A percentile compares a stretch with the other conserved stretches of the same genome.
Evolutionary conservation across 2,113 vertebrate genomes (phyloP).

Genomic region (Oceanodroma tethys): DNA sequence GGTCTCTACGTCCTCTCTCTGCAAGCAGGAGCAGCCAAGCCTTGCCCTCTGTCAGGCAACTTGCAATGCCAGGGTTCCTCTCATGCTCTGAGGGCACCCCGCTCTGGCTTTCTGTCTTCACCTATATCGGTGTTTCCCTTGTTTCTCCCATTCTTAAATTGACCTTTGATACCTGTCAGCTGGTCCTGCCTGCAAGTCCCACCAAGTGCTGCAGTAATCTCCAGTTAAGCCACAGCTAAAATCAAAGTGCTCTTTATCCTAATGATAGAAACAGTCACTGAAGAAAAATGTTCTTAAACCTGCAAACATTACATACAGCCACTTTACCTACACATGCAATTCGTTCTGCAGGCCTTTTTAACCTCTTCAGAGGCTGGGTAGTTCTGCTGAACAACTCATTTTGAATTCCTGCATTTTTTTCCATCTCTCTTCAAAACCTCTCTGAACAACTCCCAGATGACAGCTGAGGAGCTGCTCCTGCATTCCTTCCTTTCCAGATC

Average conservation of each 20-base stretch:
- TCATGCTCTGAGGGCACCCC: not conserved
- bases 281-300: not conserved
- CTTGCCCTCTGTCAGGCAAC: not conserved
- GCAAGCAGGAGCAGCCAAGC: not conserved
- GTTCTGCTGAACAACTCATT: not conserved
- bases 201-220: not conserved
- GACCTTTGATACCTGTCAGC: not conserved
- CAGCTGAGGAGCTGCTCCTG: not conserved
- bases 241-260: not conserved
- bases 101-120: not conserved
- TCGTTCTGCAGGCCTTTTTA: not conserved
- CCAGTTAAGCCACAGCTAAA: not conserved
- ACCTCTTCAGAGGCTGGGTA: not conserved
- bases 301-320: not conserved
- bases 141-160: not conserved
- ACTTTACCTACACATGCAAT: not conserved
- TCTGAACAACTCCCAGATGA: not conserved
- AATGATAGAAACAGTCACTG: not conserved
- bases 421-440: not conserved
- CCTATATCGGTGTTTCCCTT: not conserved
- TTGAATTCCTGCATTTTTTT: not conserved
- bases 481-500: not conserved
- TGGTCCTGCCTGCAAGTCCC: not conserved
- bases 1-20: too few relatives aligned
- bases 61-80: fast-evolving